These are phyloP conservation scores for Martes martes DNA, from an alignment of 2,113 vertebrate species.

Conservation along the genomic window DNA sequence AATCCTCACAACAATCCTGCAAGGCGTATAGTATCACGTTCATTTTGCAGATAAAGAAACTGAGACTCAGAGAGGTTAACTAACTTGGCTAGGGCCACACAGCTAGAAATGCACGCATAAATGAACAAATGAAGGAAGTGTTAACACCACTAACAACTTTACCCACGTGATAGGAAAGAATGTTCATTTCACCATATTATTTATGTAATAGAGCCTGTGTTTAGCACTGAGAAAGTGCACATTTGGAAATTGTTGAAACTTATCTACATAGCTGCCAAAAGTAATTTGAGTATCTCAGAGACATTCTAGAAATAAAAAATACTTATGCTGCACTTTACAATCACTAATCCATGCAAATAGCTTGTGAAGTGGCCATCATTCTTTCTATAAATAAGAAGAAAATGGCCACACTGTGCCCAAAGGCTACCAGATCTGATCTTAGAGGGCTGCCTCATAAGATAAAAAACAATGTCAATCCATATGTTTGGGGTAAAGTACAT, in stretches of 20 bases:
- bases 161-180: constrained; percentile 44
- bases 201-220: constrained; percentile 44
- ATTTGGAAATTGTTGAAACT: constrained; percentile 60
- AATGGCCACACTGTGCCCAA: constrained; percentile 33
- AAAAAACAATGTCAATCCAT: not conserved
- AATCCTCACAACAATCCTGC: not conserved
- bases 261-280: constrained; percentile 58
- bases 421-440: constrained; percentile 49
- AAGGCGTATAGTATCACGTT: not conserved
- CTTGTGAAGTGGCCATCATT: constrained; percentile 41
- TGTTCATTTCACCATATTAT: constrained; percentile 59
- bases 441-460: not conserved
- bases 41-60: constrained; percentile 46
- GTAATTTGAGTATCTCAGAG: constrained; percentile 54
- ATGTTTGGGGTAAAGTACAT: constrained; percentile 19
- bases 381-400: constrained; percentile 47
- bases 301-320: constrained; percentile 65
- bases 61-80: constrained; percentile 42
- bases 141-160: constrained; percentile 49
- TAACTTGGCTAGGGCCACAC: not conserved
- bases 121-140: constrained; percentile 33
- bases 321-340: constrained; percentile 46
- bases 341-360: constrained; percentile 57
- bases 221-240: constrained; percentile 51
- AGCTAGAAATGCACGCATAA: constrained; percentile 27